Percentiles rank a stretch among this genome's conserved stretches.
Conservation (phyloP, 2,888 invertebrate genomes). For the Lasioglossum pauxillum region DNA sequence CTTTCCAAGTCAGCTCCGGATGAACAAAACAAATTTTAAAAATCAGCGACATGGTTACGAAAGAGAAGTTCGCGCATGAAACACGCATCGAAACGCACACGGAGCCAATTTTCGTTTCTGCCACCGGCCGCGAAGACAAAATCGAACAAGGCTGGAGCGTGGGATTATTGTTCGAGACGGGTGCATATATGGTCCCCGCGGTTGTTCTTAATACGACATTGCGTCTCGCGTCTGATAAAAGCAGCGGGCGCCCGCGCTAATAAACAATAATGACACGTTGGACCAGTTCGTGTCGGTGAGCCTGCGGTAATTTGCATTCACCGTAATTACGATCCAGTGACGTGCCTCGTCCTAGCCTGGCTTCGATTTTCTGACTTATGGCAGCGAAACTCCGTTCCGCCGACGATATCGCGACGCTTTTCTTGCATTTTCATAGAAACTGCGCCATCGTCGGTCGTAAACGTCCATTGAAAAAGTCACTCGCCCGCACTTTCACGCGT, state of each 20-base stretch:
- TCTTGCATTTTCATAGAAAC: constrained; percentile 34
- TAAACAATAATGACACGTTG: constrained; percentile 63
- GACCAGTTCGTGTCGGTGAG: constrained; percentile 47
- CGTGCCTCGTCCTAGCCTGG: constrained; percentile 12
- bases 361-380: constrained; percentile 41
- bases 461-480: constrained; percentile 23
- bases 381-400: constrained; percentile 22
- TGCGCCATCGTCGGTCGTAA: not conserved
- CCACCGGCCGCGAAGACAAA: constrained; percentile 29
- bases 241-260: constrained; percentile 45
- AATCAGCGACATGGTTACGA: too few relatives aligned
- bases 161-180: constrained; percentile 47
- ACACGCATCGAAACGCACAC: not conserved
- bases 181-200: constrained; percentile 41
- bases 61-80: too few relatives aligned
- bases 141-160: constrained; percentile 37
- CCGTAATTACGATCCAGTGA: constrained; percentile 52
- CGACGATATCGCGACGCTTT: constrained; percentile 32
- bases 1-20: too few relatives aligned
- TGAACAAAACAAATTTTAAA: too few relatives aligned
- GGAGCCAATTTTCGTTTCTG: constrained; percentile 18
- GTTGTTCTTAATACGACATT: constrained; percentile 50
- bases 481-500: constrained; percentile 22
- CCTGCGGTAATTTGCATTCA: constrained; percentile 55
- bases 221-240: constrained; percentile 52